These are phyloP conservation scores for Clarias magur DNA, from an alignment of 2,113 vertebrate genomes.

Conservation along the genomic window DNA sequence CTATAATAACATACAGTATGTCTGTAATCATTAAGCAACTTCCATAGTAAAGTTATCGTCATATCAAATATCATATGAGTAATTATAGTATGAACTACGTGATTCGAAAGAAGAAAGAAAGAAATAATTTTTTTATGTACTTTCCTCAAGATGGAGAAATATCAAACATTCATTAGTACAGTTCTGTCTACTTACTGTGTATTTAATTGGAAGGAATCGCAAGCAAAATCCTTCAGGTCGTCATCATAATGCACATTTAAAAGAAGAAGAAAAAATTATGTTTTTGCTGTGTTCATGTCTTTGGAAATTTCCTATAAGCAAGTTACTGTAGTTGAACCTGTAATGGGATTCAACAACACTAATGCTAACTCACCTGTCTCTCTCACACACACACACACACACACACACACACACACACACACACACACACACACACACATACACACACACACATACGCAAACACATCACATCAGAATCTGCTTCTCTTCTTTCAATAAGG, in stretches of 20 bases:
- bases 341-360: not conserved
- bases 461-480: not conserved
- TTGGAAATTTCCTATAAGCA: not conserved
- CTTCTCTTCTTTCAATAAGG: conserved; percentile 2
- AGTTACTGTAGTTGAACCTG: not conserved
- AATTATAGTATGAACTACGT: not conserved
- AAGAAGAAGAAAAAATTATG: not conserved
- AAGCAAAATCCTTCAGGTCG: not conserved
- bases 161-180: not conserved
- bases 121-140: not conserved
- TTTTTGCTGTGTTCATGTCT: not conserved
- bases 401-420: not conserved
- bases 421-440: not conserved
- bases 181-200: not conserved
- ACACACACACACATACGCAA: not conserved
- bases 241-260: not conserved
- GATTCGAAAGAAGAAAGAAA: not conserved
- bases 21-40: not conserved
- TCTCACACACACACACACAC: not conserved
- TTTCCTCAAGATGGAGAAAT: not conserved
- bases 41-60: not conserved
- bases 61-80: not conserved
- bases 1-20: too few relatives aligned
- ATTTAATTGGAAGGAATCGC: not conserved
- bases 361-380: conserved; percentile 26